Conservation (phyloP, 2,113 vertebrate genomes). For the Gobio gobio region DNA sequence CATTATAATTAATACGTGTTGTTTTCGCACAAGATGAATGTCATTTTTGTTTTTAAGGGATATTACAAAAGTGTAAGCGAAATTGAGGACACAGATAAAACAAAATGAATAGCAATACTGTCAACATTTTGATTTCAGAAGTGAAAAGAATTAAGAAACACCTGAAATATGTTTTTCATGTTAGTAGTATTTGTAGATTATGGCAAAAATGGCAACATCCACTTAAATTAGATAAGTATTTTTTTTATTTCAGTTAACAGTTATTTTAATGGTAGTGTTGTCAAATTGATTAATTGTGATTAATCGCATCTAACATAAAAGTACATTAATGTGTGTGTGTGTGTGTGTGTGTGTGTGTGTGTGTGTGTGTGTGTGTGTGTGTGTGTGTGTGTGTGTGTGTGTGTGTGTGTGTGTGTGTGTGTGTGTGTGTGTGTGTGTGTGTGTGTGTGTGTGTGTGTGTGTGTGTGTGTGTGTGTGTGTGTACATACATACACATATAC, state of each 20-base stretch:
- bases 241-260: neutral
- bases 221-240: neutral
- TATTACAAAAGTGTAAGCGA: neutral
- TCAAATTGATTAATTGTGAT: too few species aligned
- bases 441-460: too few species aligned
- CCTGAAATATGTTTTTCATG: neutral
- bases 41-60: neutral
- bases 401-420: too few species aligned
- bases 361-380: too few species aligned
- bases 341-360: too few species aligned
- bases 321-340: too few species aligned
- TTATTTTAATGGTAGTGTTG: too few species aligned
- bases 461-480: too few species aligned
- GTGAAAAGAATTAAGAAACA: neutral
- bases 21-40: neutral
- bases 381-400: too few species aligned
- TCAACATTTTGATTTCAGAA: neutral
- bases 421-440: too few species aligned
- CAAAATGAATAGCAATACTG: neutral
- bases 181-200: neutral
- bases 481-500: too few species aligned
- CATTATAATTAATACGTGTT: neutral
- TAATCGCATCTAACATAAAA: too few species aligned
- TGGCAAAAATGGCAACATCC: neutral
- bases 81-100: neutral